A percentile compares a stretch with the other conserved stretches of the same genome.
Evolutionary conservation across 2,888 invertebrate genomes (phyloP).

Genomic region (Coenonympha arcania): DNA sequence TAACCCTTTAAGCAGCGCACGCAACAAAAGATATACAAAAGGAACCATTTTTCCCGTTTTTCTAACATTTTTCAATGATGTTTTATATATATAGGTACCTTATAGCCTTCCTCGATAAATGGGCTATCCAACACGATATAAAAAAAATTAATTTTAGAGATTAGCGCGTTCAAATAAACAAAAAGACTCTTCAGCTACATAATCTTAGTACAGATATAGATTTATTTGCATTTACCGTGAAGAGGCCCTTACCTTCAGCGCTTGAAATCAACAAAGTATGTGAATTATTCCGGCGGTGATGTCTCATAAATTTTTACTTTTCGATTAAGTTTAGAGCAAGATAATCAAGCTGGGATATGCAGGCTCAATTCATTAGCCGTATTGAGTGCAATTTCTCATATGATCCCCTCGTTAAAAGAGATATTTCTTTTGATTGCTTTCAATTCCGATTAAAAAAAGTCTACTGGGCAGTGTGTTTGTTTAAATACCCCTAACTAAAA

Average conservation of each 20-base stretch:
- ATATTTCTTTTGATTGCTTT: slow-evolving; percentile 3
- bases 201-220: background rate
- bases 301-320: slow-evolving; percentile 50
- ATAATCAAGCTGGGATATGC: slow-evolving; percentile 38
- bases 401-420: background rate
- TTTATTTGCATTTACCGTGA: slow-evolving; percentile 8
- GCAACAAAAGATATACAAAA: too few relatives aligned
- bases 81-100: too few relatives aligned
- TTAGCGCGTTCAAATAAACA: too few relatives aligned
- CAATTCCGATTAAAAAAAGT: background rate
- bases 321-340: slow-evolving; percentile 47
- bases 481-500: too few relatives aligned
- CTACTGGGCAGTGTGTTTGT: too few relatives aligned
- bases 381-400: slow-evolving; percentile 5
- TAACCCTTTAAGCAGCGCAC: too few relatives aligned
- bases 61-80: too few relatives aligned
- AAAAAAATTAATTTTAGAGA: too few relatives aligned
- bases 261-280: slow-evolving; percentile 28
- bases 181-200: too few relatives aligned
- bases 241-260: slow-evolving; percentile 17
- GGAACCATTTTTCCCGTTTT: too few relatives aligned
- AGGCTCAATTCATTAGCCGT: slow-evolving; percentile 36
- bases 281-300: slow-evolving; percentile 48
- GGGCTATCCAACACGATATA: too few relatives aligned
- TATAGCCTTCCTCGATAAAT: too few relatives aligned